These are phyloP conservation scores for Microcebus tavaratra DNA, from an alignment of 2,113 vertebrate genomes.

Conservation along the genomic window DNA sequence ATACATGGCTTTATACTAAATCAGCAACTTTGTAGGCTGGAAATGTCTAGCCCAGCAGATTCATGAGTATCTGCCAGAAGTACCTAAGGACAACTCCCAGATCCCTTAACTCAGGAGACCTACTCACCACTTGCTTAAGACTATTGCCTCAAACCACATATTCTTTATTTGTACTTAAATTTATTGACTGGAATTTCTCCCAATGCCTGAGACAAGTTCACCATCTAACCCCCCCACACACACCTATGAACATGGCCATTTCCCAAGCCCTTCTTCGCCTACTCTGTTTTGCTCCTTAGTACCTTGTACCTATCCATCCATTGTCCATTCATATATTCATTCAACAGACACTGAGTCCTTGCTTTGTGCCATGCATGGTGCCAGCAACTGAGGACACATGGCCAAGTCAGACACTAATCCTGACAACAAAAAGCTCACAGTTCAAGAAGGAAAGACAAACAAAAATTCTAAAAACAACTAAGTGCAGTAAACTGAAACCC, in stretches of 20 bases:
- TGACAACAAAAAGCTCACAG: background rate
- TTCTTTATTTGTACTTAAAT: background rate
- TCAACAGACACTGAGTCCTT: background rate
- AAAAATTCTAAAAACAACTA: background rate
- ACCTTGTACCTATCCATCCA: background rate
- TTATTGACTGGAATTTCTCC: background rate
- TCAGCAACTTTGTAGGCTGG: background rate
- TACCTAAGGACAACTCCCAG: background rate
- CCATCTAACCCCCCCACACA: too few relatives aligned
- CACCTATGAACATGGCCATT: background rate
- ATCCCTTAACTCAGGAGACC: background rate
- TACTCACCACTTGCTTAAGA: background rate
- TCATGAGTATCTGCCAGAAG: background rate
- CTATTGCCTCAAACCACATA: background rate
- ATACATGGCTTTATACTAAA: background rate
- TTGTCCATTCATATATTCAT: background rate
- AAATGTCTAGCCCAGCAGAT: background rate
- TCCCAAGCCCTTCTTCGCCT: background rate
- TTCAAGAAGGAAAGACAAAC: conserved; percentile 17
- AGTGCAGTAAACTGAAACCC: background rate
- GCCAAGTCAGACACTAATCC: background rate
- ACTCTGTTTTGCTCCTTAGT: background rate
- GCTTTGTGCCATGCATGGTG: background rate
- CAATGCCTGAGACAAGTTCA: background rate
- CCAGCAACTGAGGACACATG: background rate